A percentile compares a stretch with the other conserved stretches of the same genome.
phyloP scores from a whole-genome alignment of 2,888 invertebrate genomes.

The Heliconius ismenius region DNA sequence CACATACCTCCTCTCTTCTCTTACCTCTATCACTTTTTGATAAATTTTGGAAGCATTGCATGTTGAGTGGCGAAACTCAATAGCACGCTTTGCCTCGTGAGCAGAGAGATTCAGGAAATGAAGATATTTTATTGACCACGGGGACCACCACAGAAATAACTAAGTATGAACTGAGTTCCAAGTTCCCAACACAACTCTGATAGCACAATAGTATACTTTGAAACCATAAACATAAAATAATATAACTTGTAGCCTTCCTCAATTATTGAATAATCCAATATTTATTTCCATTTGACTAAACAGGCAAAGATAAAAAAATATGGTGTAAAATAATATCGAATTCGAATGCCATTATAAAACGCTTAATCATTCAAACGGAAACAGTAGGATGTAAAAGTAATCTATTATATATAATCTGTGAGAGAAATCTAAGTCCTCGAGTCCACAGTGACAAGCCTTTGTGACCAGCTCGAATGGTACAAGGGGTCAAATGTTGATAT shows the following conservation, averaged over 20 bases:
- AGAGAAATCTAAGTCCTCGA: slow-evolving; percentile 24
- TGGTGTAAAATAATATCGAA: not conserved
- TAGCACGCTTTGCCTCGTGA: not conserved
- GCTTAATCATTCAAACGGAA: slow-evolving; percentile 22
- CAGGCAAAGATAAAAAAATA: not conserved
- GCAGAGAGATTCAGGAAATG: not conserved
- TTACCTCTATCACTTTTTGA: not conserved
- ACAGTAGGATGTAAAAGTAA: slow-evolving; percentile 22
- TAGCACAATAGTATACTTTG: not conserved
- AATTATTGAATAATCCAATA: not conserved
- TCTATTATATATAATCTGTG: slow-evolving; percentile 3
- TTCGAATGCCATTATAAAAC: not conserved
- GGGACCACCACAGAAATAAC: not conserved
- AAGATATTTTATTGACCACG: not conserved
- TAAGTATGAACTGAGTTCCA: not conserved
- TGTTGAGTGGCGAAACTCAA: not conserved
- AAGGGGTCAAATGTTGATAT: slow-evolving; percentile 20
- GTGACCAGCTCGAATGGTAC: slow-evolving; percentile 15
- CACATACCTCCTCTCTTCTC: too few relatives aligned
- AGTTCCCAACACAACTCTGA: not conserved
- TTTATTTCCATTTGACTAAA: not conserved
- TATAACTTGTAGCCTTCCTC: not conserved
- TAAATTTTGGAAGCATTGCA: not conserved
- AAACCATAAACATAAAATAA: too few relatives aligned
- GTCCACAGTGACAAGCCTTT: slow-evolving; percentile 4